Base-by-base conservation (phyloP, 2,888 invertebrate genomes). In the Euplexia lucipara region DNA sequence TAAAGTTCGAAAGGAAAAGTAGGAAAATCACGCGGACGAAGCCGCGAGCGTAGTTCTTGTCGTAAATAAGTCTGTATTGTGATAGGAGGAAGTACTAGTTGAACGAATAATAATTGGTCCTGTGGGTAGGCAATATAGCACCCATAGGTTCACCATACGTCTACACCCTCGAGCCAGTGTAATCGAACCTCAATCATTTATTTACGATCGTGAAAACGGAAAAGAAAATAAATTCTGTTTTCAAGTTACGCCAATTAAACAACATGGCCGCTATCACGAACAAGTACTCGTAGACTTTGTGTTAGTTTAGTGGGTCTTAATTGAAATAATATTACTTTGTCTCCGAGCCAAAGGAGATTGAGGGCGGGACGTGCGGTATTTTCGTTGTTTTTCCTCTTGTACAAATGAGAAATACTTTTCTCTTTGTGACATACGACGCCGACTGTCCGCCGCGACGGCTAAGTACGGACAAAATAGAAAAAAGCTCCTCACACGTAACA, bases 311-410 rank as follows among this genome's bases (percentile, higher is more conserved):
- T 83, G 75, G 83, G 77, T 86, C 88, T 89, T 91, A 92, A 92
- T 93, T 92, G 91, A 92, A 92, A 92, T 92, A 91, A 92, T 91
- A 92, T 92, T 91, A 89, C 90, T 91, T 90, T 91, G 91, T 91
- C 86, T 86, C 79, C 84, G 83, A 85, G 86, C 88, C 86, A 90
- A 88, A 90, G 88, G 88, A 91, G 91, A 92, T 92, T 89, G 90
- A 87, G 89, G 88, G 84, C 81, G 89, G 89, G 84, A 86, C 89
- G 88, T 87, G 88, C 80, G 85, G 86, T 83, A 85, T 90, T 89
- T 86, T 90, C 87, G 87, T 89, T 90, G 89, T 90, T 91, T 91
- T 91, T 87, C 87, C 86, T 81, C 85, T 82, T 79, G 82, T 85
- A 81, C 87, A 90, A 92, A 92, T 91, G 92, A 91, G 90, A 92